Conservation (phyloP, 2,113 vertebrate genomes). For the Crotalus helleri region DNA sequence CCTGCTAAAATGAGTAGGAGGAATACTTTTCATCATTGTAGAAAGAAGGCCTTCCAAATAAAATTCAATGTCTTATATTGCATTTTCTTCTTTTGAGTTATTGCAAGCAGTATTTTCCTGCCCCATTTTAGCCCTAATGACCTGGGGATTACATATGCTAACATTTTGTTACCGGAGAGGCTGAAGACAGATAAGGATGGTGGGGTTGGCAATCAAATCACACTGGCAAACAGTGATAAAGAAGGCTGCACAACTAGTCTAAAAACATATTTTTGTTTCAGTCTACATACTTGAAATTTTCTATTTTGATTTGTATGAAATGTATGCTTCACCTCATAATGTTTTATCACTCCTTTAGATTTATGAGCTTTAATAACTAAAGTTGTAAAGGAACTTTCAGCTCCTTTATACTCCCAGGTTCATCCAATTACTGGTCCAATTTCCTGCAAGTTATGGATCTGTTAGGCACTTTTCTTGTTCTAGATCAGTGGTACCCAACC, state of each 20-base stretch:
- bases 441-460: too few relatives aligned
- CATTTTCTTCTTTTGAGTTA: not conserved
- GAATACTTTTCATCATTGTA: not conserved
- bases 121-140: not conserved
- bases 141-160: not conserved
- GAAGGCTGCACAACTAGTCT: not conserved
- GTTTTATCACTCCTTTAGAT: too few relatives aligned
- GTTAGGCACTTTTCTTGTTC: too few relatives aligned
- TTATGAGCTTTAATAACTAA: too few relatives aligned
- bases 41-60: not conserved
- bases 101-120: not conserved
- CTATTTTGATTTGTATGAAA: too few relatives aligned
- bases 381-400: too few relatives aligned
- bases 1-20: not conserved
- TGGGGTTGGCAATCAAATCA: not conserved
- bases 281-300: too few relatives aligned
- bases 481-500: too few relatives aligned
- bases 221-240: not conserved
- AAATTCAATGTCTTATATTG: not conserved
- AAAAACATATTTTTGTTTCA: too few relatives aligned
- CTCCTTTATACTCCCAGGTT: too few relatives aligned
- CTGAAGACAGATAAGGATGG: not conserved
- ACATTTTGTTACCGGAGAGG: not conserved
- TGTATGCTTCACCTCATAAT: too few relatives aligned
- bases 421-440: too few relatives aligned